A percentile compares a stretch with the other conserved stretches of the same genome.
Conservation (phyloP, 2,888 invertebrate species). For the Falcaria lacertinaria region DNA sequence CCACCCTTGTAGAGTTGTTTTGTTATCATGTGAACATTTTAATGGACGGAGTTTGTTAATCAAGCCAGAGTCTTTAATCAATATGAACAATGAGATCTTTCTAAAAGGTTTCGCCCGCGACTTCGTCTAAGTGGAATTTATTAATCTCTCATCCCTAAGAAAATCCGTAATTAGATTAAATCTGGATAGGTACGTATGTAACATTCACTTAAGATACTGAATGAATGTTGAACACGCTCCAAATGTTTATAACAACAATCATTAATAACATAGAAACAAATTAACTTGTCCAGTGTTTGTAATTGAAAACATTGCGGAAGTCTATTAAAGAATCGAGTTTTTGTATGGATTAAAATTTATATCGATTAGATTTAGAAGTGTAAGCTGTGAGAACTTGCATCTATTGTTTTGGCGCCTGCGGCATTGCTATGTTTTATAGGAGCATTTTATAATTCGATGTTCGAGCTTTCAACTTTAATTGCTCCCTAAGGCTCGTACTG, state of each 20-base stretch:
- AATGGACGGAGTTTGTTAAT: background rate
- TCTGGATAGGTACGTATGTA: too few species aligned
- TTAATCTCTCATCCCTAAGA: too few species aligned
- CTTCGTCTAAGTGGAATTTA: too few species aligned
- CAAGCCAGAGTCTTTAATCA: background rate
- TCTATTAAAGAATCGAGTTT: background rate
- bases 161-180: too few species aligned
- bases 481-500: conserved; percentile 46
- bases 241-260: background rate
- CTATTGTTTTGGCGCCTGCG: conserved; percentile 14
- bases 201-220: too few species aligned
- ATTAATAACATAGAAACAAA: conserved; percentile 1
- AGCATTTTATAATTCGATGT: conserved; percentile 12
- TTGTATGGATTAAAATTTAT: background rate
- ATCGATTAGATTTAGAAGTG: background rate
- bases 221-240: background rate
- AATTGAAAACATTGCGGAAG: conserved; percentile 2
- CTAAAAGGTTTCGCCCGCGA: background rate
- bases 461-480: conserved; percentile 58
- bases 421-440: conserved; percentile 29
- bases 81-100: background rate
- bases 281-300: conserved; percentile 1
- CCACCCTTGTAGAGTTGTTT: background rate
- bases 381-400: background rate
- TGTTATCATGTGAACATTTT: conserved; percentile 1